Percentiles rank a stretch among this genome's conserved stretches.
phyloP scores from a whole-genome alignment of 1,140 invertebrate species.

The Pogonognathellus flavescens region DNA sequence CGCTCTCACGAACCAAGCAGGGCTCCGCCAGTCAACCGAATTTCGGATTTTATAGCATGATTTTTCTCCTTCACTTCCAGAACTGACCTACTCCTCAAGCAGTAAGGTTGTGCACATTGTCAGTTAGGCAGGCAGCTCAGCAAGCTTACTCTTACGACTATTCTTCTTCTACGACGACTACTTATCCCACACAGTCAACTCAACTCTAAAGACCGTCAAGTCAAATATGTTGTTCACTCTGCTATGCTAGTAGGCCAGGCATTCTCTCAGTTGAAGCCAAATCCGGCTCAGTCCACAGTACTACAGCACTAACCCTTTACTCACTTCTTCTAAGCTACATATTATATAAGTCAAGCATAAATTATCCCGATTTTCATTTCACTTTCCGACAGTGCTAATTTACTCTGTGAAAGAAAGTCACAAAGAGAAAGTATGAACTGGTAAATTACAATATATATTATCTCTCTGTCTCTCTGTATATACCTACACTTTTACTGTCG shows the following conservation, averaged over 20 bases:
- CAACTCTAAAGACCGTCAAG: not conserved
- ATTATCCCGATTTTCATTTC: conserved; percentile 30
- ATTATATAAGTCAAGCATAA: conserved; percentile 17
- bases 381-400: conserved; percentile 44
- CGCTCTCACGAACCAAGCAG: conserved; percentile 13
- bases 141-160: not conserved
- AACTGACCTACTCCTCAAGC: conserved; percentile 64
- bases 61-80: conserved; percentile 59
- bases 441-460: not conserved
- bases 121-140: not conserved
- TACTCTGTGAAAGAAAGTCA: not conserved
- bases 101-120: conserved; percentile 59
- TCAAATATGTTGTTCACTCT: not conserved
- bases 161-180: not conserved
- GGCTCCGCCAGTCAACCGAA: conserved; percentile 32
- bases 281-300: conserved; percentile 3
- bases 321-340: not conserved
- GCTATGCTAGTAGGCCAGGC: not conserved
- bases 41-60: conserved; percentile 52
- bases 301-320: not conserved
- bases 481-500: too few species aligned
- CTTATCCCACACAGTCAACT: not conserved
- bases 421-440: conserved; percentile 2
- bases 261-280: not conserved
- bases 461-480: too few species aligned